These are phyloP conservation scores for Plodia interpunctella DNA, from an alignment of 1,140 invertebrate species.

Conservation along the genomic window DNA sequence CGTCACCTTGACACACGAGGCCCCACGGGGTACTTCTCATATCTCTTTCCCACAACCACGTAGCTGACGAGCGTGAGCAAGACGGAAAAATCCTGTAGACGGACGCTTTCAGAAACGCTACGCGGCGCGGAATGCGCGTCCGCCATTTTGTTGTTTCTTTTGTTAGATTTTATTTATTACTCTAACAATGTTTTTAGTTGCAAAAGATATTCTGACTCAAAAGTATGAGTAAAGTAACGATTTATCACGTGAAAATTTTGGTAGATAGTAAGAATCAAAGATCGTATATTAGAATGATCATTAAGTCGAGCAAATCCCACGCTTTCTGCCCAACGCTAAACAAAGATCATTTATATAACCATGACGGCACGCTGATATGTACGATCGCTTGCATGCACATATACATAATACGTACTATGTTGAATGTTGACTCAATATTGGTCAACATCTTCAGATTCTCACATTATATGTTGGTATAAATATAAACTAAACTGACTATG, in stretches of 20 bases:
- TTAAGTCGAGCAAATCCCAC: slow-evolving; percentile 8
- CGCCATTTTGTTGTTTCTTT: slow-evolving; percentile 70
- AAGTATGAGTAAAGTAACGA: neutral
- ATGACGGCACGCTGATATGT: neutral
- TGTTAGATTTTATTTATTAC: slow-evolving; percentile 35
- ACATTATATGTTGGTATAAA: too few species aligned
- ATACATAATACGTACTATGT: neutral
- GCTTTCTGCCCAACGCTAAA: slow-evolving; percentile 4
- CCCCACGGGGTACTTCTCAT: slow-evolving; percentile 50
- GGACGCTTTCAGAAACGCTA: slow-evolving; percentile 72
- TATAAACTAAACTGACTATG: too few species aligned
- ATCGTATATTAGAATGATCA: neutral
- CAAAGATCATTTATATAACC: slow-evolving; percentile 6
- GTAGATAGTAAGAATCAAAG: neutral
- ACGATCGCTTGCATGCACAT: neutral
- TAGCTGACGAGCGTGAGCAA: slow-evolving; percentile 40
- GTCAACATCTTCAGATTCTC: neutral
- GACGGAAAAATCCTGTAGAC: slow-evolving; percentile 55
- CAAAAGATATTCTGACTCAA: neutral
- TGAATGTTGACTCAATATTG: slow-evolving; percentile 7
- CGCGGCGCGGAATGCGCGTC: slow-evolving; percentile 48
- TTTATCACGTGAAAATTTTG: slow-evolving; percentile 20
- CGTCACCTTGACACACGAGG: slow-evolving; percentile 63
- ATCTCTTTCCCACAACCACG: slow-evolving; percentile 39
- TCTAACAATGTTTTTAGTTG: neutral